These are phyloP conservation scores for Formica aserva DNA, from an alignment of 2,888 invertebrate species.

Conservation along the genomic window DNA sequence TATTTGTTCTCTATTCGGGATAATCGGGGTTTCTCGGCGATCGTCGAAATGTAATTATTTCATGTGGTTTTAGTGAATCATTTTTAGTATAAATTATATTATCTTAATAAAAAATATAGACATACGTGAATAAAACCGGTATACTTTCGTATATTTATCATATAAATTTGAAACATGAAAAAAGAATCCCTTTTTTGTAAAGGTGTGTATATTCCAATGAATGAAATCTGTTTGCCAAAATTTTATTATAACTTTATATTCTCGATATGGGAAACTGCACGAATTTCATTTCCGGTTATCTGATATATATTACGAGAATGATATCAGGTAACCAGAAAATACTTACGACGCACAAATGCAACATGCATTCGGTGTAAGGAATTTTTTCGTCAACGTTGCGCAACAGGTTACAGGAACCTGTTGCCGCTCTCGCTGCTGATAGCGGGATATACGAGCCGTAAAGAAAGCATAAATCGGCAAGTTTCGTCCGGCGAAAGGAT, in stretches of 20 bases:
- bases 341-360: conserved; percentile 16
- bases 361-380: not conserved
- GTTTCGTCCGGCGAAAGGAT: conserved; percentile 34
- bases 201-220: not conserved
- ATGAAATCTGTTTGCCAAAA: not conserved
- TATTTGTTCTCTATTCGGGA: not conserved
- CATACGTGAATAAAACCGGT: not conserved
- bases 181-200: not conserved
- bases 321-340: not conserved
- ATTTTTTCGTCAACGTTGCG: conserved; percentile 37
- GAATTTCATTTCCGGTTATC: not conserved
- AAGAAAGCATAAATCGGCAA: conserved; percentile 51
- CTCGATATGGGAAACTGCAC: not conserved
- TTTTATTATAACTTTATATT: not conserved
- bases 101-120: not conserved
- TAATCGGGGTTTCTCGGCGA: not conserved
- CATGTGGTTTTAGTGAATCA: not conserved
- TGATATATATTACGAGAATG: conserved; percentile 12
- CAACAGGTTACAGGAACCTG: conserved; percentile 41
- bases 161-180: not conserved
- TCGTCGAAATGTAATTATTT: not conserved
- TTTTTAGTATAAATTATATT: conserved; percentile 6
- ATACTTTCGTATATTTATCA: not conserved
- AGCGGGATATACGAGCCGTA: conserved; percentile 6
- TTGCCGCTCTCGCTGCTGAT: conserved; percentile 20